A percentile compares a stretch with the other conserved stretches of the same genome.
These are phyloP conservation scores for Oryzaephilus surinamensis DNA, from an alignment of 1,140 invertebrate genomes.

Conservation along the genomic window DNA sequence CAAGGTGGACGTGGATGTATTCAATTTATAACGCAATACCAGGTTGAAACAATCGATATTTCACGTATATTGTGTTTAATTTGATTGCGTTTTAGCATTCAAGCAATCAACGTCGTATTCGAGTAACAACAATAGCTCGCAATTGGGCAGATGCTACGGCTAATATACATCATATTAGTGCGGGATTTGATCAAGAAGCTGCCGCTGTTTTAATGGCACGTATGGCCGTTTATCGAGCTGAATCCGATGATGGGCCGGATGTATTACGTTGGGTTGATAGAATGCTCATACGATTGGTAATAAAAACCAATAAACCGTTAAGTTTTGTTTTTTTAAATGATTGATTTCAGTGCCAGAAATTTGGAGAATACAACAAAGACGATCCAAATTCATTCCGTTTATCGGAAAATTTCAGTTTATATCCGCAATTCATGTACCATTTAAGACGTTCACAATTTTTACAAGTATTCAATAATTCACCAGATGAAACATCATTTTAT, in stretches of 20 bases:
- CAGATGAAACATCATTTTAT: conserved; percentile 99
- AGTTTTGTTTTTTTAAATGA: too few species aligned
- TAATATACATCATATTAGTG: conserved; percentile 71
- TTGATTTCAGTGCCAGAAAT: conserved; percentile 91
- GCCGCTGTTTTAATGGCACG: conserved; percentile 95
- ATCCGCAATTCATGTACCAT: conserved; percentile 99
- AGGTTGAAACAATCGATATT: conserved; percentile 15
- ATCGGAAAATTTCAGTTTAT: conserved; percentile 93
- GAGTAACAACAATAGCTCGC: conserved; percentile 93
- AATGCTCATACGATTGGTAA: conserved; percentile 91
- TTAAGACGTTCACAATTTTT: conserved; percentile 95
- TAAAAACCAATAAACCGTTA: conserved; percentile 9
- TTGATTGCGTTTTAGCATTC: conserved; percentile 53
- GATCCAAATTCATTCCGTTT: conserved; percentile 94
- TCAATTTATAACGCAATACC: conserved; percentile 89
- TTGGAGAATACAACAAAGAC: conserved; percentile 96
- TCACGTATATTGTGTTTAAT: not conserved
- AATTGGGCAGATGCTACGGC: conserved; percentile 81
- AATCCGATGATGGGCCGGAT: conserved; percentile 92
- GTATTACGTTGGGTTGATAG: conserved; percentile 97
- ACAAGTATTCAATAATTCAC: conserved; percentile 99
- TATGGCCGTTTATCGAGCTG: conserved; percentile 90
- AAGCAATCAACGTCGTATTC: conserved; percentile 86
- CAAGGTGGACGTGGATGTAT: conserved; percentile 93
- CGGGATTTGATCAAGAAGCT: conserved; percentile 96